A percentile compares a stretch with the other conserved stretches of the same genome.
phyloP scores from a whole-genome alignment of 1,140 invertebrate species.

The Drosophila santomea region DNA sequence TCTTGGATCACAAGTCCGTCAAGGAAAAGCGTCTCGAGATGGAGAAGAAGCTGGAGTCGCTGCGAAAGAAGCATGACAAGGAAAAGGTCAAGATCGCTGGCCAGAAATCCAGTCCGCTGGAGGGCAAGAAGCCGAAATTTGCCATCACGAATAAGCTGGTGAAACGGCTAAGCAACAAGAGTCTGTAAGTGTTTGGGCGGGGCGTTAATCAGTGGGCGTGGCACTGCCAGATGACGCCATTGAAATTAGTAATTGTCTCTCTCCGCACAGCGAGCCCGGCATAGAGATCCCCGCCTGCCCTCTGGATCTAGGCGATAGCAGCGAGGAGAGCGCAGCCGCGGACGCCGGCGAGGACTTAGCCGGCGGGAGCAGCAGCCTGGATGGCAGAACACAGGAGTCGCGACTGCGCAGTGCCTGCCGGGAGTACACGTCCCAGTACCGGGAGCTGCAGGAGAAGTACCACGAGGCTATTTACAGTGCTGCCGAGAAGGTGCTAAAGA shows the following conservation, averaged over 20 bases:
- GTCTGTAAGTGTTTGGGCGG: constrained; percentile 88
- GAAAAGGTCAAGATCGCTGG: constrained; percentile 88
- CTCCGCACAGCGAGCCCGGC: constrained; percentile 80
- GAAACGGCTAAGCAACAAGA: constrained; percentile 92
- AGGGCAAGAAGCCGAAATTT: constrained; percentile 90
- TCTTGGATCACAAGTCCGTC: constrained; percentile 92
- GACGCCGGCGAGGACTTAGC: constrained; percentile 81
- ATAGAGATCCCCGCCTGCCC: constrained; percentile 78
- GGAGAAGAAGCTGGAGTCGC: constrained; percentile 93
- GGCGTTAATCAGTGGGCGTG: constrained; percentile 7
- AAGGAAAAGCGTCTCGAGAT: constrained; percentile 93
- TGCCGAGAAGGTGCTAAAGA: constrained; percentile 91
- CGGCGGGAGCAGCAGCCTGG: constrained; percentile 82
- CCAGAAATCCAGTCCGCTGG: constrained; percentile 86
- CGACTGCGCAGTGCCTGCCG: constrained; percentile 88
- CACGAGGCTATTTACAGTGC: constrained; percentile 91
- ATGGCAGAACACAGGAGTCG: constrained; percentile 89
- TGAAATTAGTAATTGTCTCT: constrained; percentile 81
- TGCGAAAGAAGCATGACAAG: constrained; percentile 95
- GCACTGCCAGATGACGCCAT: constrained; percentile 72
- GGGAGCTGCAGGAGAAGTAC: constrained; percentile 93
- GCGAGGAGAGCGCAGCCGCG: constrained; percentile 81
- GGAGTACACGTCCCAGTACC: constrained; percentile 91
- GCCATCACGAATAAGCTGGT: constrained; percentile 90
- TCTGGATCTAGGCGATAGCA: constrained; percentile 70